Evolutionary conservation across 2,888 invertebrate genomes (phyloP), one percentile per base, ranked within the genome.

Genomic region (Parnassius smintheus): DNA sequence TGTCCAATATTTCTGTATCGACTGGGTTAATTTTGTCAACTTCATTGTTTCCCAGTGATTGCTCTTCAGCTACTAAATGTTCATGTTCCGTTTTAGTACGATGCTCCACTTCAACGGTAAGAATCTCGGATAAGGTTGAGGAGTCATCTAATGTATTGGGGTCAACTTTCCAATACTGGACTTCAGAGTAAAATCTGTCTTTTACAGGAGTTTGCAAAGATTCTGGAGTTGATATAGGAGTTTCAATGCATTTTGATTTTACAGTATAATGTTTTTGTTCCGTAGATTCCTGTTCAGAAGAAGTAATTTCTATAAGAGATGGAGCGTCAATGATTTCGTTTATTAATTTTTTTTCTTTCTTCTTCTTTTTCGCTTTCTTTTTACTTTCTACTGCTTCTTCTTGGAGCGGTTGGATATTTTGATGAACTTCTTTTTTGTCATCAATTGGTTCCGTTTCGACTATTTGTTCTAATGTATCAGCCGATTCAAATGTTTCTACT

Each of bases 101-200:
- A 44, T 41, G 45, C 12, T 77, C 70, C 55, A 81, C 65, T 72
- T 83, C 80, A 22, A 88, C 71, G 4, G 80, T 77, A 57, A 86
- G 72, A 46, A 78, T 73, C 71, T 90, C 86, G 25, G 82, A 73
- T 55, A 82, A 65, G 68, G 76, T 74, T 42, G 66, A 71, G 13
- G 82, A 59, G 22, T 80, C 76, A 48, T 77, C 77, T 53, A 88
- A 65, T 48, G 67, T 67, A 68, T 74, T 79, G 22, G 88, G 83
- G 66, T 86, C 83, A 45, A 77, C 71, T 79, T 88, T 91, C 91
- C 91, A 91, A 66, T 77, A 91, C 56, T 91, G 91, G 56, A 89
- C 87, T 74, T 91, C 91, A 2, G 87, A 85, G 71, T 84, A 91
- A 35, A 84, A 65, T 66, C 88, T 81, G 4, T 91, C 91, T 78